These are phyloP conservation scores for Thymelicus acteon DNA, from an alignment of 2,888 invertebrate genomes.

Conservation along the genomic window DNA sequence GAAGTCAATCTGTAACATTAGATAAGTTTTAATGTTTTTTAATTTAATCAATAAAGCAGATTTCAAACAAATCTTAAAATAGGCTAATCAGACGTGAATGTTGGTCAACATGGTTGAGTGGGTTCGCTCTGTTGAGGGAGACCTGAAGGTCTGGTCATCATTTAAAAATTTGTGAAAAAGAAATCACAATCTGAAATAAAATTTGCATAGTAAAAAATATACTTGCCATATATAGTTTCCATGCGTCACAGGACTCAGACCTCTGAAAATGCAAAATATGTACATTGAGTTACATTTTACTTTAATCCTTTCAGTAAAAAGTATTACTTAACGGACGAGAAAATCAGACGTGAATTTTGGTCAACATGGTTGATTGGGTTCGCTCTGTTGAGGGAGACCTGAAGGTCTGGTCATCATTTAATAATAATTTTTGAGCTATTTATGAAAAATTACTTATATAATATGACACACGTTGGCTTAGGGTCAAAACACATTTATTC, in stretches of 20 bases:
- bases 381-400: constrained; percentile 81
- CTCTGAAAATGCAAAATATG: background rate
- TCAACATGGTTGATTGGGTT: constrained; percentile 70
- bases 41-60: too few relatives aligned
- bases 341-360: constrained; percentile 59
- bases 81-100: constrained; percentile 56
- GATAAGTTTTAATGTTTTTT: too few relatives aligned
- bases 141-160: constrained; percentile 79
- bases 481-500: too few relatives aligned
- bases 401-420: constrained; percentile 74
- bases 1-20: too few relatives aligned
- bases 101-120: constrained; percentile 68
- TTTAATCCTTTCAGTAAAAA: too few relatives aligned
- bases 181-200: too few relatives aligned
- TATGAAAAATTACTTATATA: too few relatives aligned
- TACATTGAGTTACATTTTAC: background rate
- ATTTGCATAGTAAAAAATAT: too few relatives aligned
- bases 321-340: too few relatives aligned
- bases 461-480: too few relatives aligned
- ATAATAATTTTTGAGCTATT: background rate
- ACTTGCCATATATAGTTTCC: too few relatives aligned
- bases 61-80: background rate
- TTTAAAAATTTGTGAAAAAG: constrained; percentile 40
- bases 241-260: background rate
- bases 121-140: constrained; percentile 78